Conservation (phyloP, 2,797 vertebrate species). For the Gymnoscopelus braueri region DNA sequence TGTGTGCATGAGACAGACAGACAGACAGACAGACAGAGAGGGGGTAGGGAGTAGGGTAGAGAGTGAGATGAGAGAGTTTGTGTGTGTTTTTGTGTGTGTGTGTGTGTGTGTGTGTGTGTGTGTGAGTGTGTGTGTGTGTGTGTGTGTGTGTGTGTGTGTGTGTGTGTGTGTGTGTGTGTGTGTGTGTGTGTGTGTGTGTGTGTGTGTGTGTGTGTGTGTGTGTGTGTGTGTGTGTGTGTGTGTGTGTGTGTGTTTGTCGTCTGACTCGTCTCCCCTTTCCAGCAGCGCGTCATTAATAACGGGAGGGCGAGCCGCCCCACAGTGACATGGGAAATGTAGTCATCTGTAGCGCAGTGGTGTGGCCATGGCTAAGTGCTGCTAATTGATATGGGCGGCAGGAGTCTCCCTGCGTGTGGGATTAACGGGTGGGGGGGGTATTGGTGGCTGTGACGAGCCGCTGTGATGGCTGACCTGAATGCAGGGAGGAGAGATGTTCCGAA, state of each 20-base stretch:
- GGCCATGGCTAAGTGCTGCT: conserved; percentile 71
- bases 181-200: neutral
- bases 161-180: too few species aligned
- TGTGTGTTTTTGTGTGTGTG: too few species aligned
- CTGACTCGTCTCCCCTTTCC: conserved; percentile 42
- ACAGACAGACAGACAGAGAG: too few species aligned
- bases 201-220: too few species aligned
- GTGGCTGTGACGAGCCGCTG: conserved; percentile 33
- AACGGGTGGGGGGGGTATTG: conserved; percentile 33
- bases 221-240: conserved; percentile 1
- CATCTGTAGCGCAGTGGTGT: conserved; percentile 73
- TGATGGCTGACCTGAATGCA: conserved; percentile 12
- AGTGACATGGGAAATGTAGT: conserved; percentile 75
- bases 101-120: too few species aligned
- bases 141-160: too few species aligned
- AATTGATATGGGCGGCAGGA: conserved; percentile 78
- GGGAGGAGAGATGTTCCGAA: neutral
- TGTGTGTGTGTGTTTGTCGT: neutral
- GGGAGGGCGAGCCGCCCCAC: conserved; percentile 64
- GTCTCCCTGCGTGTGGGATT: conserved; percentile 66
- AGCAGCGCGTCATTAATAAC: conserved; percentile 69
- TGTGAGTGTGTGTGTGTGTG: too few species aligned
- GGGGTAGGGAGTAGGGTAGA: too few species aligned
- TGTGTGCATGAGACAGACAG: too few species aligned
- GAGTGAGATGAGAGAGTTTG: too few species aligned